Evolutionary conservation across 2,113 vertebrate genomes (phyloP).

Genomic region (Archilochus colubris): DNA sequence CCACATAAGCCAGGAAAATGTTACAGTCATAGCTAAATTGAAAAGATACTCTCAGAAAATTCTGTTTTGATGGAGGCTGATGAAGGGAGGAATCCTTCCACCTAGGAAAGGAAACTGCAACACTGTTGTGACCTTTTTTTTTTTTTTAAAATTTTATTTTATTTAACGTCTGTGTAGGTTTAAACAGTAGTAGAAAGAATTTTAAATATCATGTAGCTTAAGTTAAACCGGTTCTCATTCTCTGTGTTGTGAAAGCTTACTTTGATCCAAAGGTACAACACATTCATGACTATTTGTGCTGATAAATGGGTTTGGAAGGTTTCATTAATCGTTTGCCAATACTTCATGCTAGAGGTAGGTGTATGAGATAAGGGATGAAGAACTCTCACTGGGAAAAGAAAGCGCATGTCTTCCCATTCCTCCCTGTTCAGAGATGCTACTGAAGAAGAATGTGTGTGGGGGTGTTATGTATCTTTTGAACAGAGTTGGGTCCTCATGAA

Average conservation of each 20-base stretch:
- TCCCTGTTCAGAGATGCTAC: background rate
- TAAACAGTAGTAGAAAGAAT: background rate
- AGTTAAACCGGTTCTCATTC: background rate
- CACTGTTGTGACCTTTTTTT: background rate
- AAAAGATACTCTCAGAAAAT: slow-evolving; percentile 40
- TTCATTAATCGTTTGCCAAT: background rate
- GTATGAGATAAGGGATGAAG: background rate
- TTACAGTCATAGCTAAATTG: background rate
- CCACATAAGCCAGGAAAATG: slow-evolving; percentile 59
- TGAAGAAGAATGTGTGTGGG: background rate
- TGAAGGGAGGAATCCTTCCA: background rate
- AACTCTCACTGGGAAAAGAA: background rate
- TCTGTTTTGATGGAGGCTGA: background rate
- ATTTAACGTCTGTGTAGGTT: background rate
- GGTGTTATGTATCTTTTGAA: background rate
- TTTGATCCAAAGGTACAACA: background rate
- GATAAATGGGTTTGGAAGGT: background rate
- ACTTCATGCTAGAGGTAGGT: background rate
- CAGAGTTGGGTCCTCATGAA: background rate
- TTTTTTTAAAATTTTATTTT: too few relatives aligned
- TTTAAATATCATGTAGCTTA: background rate
- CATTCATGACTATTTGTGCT: background rate
- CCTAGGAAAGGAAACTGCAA: background rate
- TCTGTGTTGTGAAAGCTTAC: background rate
- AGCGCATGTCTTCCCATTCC: background rate